Base-by-base conservation (phyloP, 2,113 vertebrate genomes). In the Rana temporaria region DNA sequence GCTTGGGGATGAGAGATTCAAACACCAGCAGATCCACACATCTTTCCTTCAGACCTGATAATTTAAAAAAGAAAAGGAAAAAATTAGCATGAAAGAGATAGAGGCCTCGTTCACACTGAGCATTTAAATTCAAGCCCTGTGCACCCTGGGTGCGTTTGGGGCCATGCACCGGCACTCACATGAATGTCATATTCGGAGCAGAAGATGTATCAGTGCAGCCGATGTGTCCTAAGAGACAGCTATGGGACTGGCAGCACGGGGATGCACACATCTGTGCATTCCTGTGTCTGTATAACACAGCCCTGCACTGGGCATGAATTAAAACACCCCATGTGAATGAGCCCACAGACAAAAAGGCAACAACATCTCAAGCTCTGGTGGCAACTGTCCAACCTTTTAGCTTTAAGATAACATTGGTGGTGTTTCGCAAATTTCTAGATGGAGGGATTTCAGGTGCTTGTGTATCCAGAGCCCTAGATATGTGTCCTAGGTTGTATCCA, bases 21-120 rank as follows among this genome's bases (percentile, higher is more conserved):
- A 99, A 99, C 86, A 98, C 97, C 85, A 99, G 91, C 60, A 96
- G 96, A 91, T 99, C 97, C 66, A 97, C 95, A 0, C 95, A 95
- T 84, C 96, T 97, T 87, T 98, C 96, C 87, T 89, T 94, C 78
- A 99, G 91, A 85, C 97, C 97, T 99, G 90, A 42, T 0, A 72
- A 5, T 22, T n/a, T 38, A 59, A 74, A 74, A 32, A 60, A 22
- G 18, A 24, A 20, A 70, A 20, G 56, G 2, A 30, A 1, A 78
- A 17, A 52, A 38, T 38, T 12, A 72, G 24, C 53, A 26, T 42
- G 22, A 22, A 20, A 22, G 34, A 24, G 14, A 48, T 6, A 59
- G n/a, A 34, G 26, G 26, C 26, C 26, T 30, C 26, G 26, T 30
- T 30, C 26, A 30, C 26, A 30, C 26, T 30, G 26, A 3, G 1